Evolutionary conservation across 2,113 vertebrate species (phyloP).

Genomic region (Malurus alboscapulatus): DNA sequence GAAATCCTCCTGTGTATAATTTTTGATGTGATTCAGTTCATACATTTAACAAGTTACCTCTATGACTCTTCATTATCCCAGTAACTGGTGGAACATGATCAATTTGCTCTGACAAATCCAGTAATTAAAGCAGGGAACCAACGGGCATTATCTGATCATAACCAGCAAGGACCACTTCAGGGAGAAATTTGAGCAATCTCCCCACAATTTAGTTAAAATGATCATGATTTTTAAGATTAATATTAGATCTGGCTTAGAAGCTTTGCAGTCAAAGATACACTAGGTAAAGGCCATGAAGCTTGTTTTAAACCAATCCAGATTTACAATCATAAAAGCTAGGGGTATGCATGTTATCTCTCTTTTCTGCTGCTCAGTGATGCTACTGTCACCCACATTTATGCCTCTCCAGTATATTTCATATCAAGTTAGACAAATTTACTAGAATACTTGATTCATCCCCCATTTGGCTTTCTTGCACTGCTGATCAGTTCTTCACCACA

Average conservation of each 20-base stretch:
- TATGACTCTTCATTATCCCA: background rate
- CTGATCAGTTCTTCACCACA: background rate
- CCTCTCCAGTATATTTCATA: background rate
- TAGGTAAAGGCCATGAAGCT: background rate
- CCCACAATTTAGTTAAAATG: background rate
- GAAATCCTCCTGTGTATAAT: background rate
- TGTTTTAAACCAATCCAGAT: background rate
- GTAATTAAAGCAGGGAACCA: background rate
- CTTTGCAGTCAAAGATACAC: background rate
- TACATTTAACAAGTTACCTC: background rate
- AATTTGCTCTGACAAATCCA: background rate
- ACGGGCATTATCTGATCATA: background rate
- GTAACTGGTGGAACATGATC: background rate
- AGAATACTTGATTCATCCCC: background rate
- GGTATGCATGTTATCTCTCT: background rate
- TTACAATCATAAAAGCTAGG: background rate
- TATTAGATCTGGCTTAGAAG: background rate
- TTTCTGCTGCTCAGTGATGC: background rate
- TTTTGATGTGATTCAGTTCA: background rate
- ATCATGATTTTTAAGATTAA: background rate
- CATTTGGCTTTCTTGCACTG: background rate
- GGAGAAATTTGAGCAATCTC: background rate
- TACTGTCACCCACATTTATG: background rate
- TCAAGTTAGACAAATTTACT: background rate
- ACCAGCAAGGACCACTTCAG: background rate